Conservation (phyloP, 1,140 invertebrate species). For the Drusus annulatus region DNA sequence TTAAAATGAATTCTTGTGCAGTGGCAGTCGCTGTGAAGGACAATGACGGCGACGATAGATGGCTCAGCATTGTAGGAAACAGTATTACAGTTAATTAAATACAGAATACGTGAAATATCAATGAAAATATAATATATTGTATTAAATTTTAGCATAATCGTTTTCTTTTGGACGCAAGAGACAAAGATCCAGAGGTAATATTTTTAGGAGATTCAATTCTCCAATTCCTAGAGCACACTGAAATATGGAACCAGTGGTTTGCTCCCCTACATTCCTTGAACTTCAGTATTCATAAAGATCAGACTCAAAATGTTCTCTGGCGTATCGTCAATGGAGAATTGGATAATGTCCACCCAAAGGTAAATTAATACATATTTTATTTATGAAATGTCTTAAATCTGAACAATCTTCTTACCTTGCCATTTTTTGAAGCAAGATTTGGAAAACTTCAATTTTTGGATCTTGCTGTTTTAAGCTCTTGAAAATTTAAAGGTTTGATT, state of each 20-base stretch:
- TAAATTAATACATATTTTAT: constrained; percentile 62
- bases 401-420: no score
- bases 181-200: constrained; percentile 92
- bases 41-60: constrained; percentile 77
- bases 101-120: neutral
- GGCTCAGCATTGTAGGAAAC: constrained; percentile 76
- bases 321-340: constrained; percentile 90
- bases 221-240: constrained; percentile 82
- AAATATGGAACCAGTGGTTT: constrained; percentile 90
- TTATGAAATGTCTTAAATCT: no score
- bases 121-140: constrained; percentile 11
- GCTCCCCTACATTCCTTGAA: constrained; percentile 90
- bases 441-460: no score
- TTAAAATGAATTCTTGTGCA: constrained; percentile 49
- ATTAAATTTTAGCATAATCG: constrained; percentile 81
- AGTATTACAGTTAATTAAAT: neutral
- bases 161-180: constrained; percentile 85
- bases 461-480: no score
- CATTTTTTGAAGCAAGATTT: no score
- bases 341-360: constrained; percentile 90
- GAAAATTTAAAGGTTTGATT: no score
- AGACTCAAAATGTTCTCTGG: constrained; percentile 92
- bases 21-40: constrained; percentile 74
- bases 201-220: constrained; percentile 92
- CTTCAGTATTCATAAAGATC: constrained; percentile 91